A percentile compares a stretch with the other conserved stretches of the same genome.
These are phyloP conservation scores for Halocynthia roretzi DNA, from an alignment of 23 tunicate species.

Conservation along the genomic window DNA sequence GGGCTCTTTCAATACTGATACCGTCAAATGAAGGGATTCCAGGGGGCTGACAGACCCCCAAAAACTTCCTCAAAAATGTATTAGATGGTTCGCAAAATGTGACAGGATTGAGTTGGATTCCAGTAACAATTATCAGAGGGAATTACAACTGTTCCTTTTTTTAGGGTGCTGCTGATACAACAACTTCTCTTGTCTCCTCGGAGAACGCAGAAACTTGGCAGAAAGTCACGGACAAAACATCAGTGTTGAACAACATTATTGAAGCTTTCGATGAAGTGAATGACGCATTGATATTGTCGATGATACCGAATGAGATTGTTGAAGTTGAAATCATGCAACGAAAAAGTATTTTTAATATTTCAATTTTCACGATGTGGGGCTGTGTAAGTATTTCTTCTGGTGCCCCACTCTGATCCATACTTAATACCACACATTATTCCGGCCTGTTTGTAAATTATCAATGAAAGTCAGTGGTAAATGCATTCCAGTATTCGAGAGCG, in stretches of 20 bases:
- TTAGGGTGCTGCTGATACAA: slow-evolving; percentile 12
- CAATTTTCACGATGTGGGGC: not conserved
- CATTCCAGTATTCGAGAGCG: no score
- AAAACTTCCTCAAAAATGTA: not conserved
- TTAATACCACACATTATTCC: no score
- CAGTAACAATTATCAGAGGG: not conserved
- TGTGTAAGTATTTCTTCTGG: no score
- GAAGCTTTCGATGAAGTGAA: slow-evolving; percentile 4
- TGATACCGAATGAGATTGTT: not conserved
- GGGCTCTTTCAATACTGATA: no score
- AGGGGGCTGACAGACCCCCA: not conserved
- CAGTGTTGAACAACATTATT: slow-evolving; percentile 5
- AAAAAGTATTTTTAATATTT: not conserved
- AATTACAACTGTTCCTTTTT: not conserved
- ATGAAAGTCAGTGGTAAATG: no score
- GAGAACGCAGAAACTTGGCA: slow-evolving; percentile 24
- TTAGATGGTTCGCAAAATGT: not conserved
- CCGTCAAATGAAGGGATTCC: no score
- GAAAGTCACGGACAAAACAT: not conserved
- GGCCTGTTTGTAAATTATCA: no score
- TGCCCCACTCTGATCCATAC: no score
- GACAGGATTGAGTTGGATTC: not conserved
- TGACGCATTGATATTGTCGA: not conserved
- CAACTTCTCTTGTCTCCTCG: not conserved
- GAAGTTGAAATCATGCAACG: not conserved